Evolutionary conservation across 2,888 invertebrate genomes (phyloP).

Genomic region (Pandemis cinnamomeana): DNA sequence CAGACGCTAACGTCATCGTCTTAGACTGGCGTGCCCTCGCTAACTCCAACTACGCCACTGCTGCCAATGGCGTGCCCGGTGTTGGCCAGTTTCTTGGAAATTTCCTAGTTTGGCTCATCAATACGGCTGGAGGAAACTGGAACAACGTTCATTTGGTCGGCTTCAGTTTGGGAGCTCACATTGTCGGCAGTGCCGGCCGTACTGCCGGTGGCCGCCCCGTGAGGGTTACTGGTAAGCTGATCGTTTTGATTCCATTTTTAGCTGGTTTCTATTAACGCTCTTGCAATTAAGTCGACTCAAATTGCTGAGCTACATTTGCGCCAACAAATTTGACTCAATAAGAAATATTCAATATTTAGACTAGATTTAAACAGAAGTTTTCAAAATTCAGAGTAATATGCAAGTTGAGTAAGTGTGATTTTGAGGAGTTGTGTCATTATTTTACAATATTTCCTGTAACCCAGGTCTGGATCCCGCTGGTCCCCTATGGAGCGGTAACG

Average conservation of each 20-base stretch:
- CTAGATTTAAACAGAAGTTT: too few species aligned
- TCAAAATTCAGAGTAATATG: too few species aligned
- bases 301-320: too few species aligned
- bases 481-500: conserved; percentile 63
- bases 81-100: conserved; percentile 51
- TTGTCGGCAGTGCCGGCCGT: conserved; percentile 62
- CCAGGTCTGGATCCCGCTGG: conserved; percentile 73
- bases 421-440: too few species aligned
- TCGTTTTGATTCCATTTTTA: neutral
- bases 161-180: conserved; percentile 67
- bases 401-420: too few species aligned
- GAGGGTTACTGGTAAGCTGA: conserved; percentile 47
- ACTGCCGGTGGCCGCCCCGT: conserved; percentile 47
- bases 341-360: too few species aligned
- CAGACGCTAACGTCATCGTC: conserved; percentile 60
- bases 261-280: too few species aligned
- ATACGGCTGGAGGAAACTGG: conserved; percentile 57
- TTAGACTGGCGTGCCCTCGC: conserved; percentile 59
- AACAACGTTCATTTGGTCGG: conserved; percentile 63
- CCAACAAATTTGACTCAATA: too few species aligned
- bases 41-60: conserved; percentile 41
- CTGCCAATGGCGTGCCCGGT: conserved; percentile 46
- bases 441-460: conserved; percentile 22
- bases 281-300: too few species aligned
- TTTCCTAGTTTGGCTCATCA: conserved; percentile 58